Percentiles rank a stretch among this genome's conserved stretches.
These are phyloP conservation scores for Synanthedon tipuliformis DNA, from an alignment of 2,888 invertebrate genomes.

Conservation along the genomic window DNA sequence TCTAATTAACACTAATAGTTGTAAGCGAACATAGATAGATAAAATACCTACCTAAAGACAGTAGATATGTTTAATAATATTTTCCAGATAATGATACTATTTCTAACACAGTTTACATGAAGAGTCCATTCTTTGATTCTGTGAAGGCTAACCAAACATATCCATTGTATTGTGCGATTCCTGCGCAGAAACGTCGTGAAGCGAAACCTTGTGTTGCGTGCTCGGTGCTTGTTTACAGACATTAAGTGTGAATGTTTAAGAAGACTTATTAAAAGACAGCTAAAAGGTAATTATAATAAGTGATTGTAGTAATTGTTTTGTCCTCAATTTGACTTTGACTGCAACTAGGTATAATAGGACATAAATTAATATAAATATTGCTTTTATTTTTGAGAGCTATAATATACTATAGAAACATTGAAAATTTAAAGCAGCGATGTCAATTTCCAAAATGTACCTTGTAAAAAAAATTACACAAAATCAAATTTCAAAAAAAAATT, in stretches of 20 bases:
- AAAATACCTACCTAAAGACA: too few relatives aligned
- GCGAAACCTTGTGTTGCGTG: constrained; percentile 26
- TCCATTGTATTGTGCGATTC: constrained; percentile 41
- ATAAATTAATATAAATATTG: too few relatives aligned
- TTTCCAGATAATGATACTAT: too few relatives aligned
- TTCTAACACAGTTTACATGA: constrained; percentile 10
- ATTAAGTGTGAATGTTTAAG: background rate
- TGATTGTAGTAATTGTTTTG: background rate
- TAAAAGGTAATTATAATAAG: background rate
- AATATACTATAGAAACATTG: too few relatives aligned
- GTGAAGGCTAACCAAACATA: constrained; percentile 41
- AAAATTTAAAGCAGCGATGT: too few relatives aligned
- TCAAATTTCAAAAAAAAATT: too few relatives aligned
- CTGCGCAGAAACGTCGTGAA: constrained; percentile 33
- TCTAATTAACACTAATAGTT: too few relatives aligned
- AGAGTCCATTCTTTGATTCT: constrained; percentile 37
- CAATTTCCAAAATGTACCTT: too few relatives aligned
- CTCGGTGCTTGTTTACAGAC: background rate
- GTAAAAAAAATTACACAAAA: too few relatives aligned
- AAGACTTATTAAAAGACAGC: constrained; percentile 1
- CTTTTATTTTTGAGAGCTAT: too few relatives aligned
- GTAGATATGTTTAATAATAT: too few relatives aligned
- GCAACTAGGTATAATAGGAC: background rate
- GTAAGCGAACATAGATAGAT: too few relatives aligned
- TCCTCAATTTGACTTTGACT: background rate